Base-by-base conservation (phyloP, 2,888 invertebrate species). In the Plagodis pulveraria region DNA sequence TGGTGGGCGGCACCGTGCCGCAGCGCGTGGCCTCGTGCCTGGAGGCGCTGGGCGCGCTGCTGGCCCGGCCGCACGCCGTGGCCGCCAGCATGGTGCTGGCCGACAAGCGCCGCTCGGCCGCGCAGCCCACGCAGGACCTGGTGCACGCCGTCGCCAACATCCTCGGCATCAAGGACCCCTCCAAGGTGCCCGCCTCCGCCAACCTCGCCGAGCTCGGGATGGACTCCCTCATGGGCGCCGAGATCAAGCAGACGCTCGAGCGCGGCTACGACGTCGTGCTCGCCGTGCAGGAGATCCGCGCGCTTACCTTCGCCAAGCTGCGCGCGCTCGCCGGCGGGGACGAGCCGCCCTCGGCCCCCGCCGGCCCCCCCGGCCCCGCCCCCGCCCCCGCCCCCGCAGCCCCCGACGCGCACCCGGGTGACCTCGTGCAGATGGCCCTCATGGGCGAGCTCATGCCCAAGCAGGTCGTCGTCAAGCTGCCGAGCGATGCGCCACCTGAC, bases 201-300 rank as follows among this genome's bases (percentile, higher is more conserved):
- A 96, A 96, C 44, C 92, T 99, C 48, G 98, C 98, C 35, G 99
- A 99, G 86, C 94, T 99, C 43, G 99, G 99, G 63, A 97, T 99
- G 96, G 99, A 99, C 84, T 99, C 99, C 2, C 92, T 99, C 70
- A 99, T 99, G 99, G 99, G 99, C 47, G 98, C 99, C 1, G 99
- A 99, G 94, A 98, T 99, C 79, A 99, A 99, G 86, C 99, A 99
- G 89, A 97, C 97, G 0, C 91, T 99, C 54, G 99, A 99, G 86
- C 94, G 98, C 57, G 97, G 97, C 78, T 98, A 96, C 89, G 99
- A 99, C 86, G 90, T 99, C 59, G 96, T 97, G 32, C 93, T 99
- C 63, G 96, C 97, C 64, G 97, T 98, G 71, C 97, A 97, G 86
- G 98, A 99, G 88, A 98, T 99, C 74, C 95, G 99, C 65, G 94